Evolutionary conservation across 2,113 vertebrate genomes (phyloP), one percentile per base, ranked within the genome.

Genomic region (Dascyllus trimaculatus): DNA sequence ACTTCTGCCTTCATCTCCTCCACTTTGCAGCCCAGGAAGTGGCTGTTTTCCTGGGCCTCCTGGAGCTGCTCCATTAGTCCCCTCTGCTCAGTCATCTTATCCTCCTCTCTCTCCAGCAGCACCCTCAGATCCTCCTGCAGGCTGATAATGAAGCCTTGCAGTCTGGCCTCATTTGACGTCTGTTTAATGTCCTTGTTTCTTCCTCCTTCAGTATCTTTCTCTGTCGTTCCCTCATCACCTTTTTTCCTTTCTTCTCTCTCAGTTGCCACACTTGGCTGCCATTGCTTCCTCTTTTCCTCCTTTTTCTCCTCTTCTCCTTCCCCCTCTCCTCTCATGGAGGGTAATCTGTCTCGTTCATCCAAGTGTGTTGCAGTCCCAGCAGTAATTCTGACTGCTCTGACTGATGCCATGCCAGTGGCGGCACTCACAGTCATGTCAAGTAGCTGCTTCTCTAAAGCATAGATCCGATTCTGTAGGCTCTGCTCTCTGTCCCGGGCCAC

Each of bases 361-460:
- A 86, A 52, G 45, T 18, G 86, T 53, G 94, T 76, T 65, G 91
- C 21, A 19, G 85, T 78, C 17, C 63, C 74, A 8, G 83, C 71
- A 1, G 88, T 86, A 25, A 91, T 86, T 84, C 80, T 46, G 82
- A 85, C 75, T 1, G 90, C 76, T 11, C 67, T 75, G 48, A 78
- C 58, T 1, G 29, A 32, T 15, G 76, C 0, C 45, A 54, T 66
- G 22, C 87, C 82, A 7, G 90, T 93, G 45, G 90, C 90, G 0
- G 88, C 85, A 1, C 84, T 88, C 51, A 93, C 92, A 1, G 85
- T 93, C 46, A 96, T 86, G 68, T 95, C 93, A 18, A 94, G 69
- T 8, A 95, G 88, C 70, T 95, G 93, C 35, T 92, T 92, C 83
- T 96, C 94, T 86, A 97, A 89, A 26, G 84, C 78, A 71, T 87